These are phyloP conservation scores for Xiphophorus hellerii DNA, from an alignment of 2,113 vertebrate species.

Conservation along the genomic window DNA sequence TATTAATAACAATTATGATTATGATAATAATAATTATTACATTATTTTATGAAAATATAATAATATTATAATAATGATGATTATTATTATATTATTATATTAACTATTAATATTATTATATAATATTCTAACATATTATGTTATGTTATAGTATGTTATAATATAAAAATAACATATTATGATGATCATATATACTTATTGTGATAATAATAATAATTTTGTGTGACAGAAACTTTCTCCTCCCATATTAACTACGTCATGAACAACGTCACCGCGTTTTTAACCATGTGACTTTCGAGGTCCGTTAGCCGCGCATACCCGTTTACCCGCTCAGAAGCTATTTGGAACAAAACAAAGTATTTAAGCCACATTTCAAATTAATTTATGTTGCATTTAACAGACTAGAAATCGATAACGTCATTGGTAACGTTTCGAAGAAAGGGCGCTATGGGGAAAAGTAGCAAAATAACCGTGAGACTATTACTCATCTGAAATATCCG, in stretches of 20 bases:
- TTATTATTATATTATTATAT: no score
- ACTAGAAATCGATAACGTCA: rapidly evolving
- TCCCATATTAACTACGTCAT: not conserved
- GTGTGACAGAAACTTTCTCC: not conserved
- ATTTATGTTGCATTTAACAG: rapidly evolving
- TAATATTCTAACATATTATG: no score
- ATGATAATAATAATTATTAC: no score
- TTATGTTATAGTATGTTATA: no score
- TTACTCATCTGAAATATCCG: not conserved
- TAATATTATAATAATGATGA: no score
- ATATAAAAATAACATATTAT: no score
- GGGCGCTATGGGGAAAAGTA: not conserved
- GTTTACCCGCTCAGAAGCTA: not conserved
- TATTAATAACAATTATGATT: no score
- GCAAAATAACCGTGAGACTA: not conserved
- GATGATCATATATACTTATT: no score
- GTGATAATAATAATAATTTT: no score
- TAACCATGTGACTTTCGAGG: conserved; percentile 5
- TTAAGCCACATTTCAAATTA: not conserved
- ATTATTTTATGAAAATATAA: no score
- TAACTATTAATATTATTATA: no score
- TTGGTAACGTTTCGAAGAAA: rapidly evolving
- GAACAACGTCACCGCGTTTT: conserved; percentile 8
- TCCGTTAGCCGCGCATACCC: not conserved
- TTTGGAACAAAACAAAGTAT: not conserved